Evolutionary conservation across 1,140 invertebrate species (phyloP), one percentile per base, ranked within the genome.

Genomic region (Trypoxylus dichotomus): DNA sequence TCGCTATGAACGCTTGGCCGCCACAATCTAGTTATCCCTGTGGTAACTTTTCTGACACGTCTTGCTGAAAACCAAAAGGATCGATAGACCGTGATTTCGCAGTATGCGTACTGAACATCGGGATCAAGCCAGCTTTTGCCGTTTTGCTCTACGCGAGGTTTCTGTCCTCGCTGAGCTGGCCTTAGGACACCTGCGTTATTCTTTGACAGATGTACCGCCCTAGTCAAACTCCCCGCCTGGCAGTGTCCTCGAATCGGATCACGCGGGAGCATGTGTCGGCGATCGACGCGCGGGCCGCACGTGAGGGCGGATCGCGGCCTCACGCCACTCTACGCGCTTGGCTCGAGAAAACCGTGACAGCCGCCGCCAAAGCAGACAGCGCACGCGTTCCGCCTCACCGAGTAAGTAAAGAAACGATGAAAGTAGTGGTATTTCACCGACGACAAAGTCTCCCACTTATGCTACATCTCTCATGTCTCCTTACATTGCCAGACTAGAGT

Each of bases 141-240:
- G 3, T 47, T 47, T 47, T 47, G 43, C 43, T 47, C 43, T 47
- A n/a, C n/a, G n/a, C n/a, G n/a, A n/a, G n/a, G n/a, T n/a, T n/a
- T n/a, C n/a, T n/a, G n/a, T n/a, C n/a, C 83, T 92, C 92, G 91
- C 3, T 54, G 47, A 54, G 47, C 47, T 54, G 87, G 88, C 91
- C 93, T 93, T 94, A 90, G 92, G 92, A 94, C 92, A 94, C 91
- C n/a, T 94, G 91, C 92, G 92, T 94, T 94, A 94, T 91, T 89
- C 85, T 94, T 94, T 90, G 87, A 90, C 87, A 90, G 89, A 89
- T 93, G 92, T 94, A 91, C 92, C 91, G 91, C 92, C 92, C 92
- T 7, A 93, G 93, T 90, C 91, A 93, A 94, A 93, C 92, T 93
- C 90, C 91, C 91, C 89, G 87, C 89, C 91, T 92, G 91, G 88